These are phyloP conservation scores for Alces alces DNA, from an alignment of 2,113 vertebrate species.

Conservation along the genomic window DNA sequence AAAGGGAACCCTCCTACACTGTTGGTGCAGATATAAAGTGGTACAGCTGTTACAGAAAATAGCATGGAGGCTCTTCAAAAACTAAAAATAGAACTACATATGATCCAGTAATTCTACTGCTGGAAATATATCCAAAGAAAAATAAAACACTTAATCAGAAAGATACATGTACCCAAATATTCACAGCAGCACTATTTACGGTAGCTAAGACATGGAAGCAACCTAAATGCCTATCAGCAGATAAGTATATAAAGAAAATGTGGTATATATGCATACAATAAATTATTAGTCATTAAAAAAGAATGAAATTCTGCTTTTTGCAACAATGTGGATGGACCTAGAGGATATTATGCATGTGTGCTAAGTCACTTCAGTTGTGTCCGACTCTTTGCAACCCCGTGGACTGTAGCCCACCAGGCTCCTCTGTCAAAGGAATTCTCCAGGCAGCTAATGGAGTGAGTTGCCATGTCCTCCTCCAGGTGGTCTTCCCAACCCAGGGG, in stretches of 20 bases:
- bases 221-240: not conserved
- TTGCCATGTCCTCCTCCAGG: not conserved
- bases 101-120: not conserved
- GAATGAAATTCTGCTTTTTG: not conserved
- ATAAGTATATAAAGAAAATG: not conserved
- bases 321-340: not conserved
- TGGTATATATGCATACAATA: not conserved
- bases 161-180: not conserved
- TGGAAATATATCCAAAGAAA: not conserved
- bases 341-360: not conserved
- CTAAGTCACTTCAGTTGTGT: not conserved
- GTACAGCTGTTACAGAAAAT: not conserved
- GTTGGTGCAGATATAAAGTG: not conserved
- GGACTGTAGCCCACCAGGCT: not conserved
- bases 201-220: not conserved
- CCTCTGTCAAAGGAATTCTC: not conserved
- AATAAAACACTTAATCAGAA: not conserved
- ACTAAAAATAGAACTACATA: not conserved
- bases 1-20: not conserved
- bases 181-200: not conserved
- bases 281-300: not conserved
- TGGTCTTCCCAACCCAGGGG: not conserved
- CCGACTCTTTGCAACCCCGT: not conserved
- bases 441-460: not conserved
- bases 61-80: not conserved